Evolutionary conservation across 2,797 vertebrate species (phyloP), one percentile per base, ranked within the genome.

Genomic region (Melopsittacus undulatus): DNA sequence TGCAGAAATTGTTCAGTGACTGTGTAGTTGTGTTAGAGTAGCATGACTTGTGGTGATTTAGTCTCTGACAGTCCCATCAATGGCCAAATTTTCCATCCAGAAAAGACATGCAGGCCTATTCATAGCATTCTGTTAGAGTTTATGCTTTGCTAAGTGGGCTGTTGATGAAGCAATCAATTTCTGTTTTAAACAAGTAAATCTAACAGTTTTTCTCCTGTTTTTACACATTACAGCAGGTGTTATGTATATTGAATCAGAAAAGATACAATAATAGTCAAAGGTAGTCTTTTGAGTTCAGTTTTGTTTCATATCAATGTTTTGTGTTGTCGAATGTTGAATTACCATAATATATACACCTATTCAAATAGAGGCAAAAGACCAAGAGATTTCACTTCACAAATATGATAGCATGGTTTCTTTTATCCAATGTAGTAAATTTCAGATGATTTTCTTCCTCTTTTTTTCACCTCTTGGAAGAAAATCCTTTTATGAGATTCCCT

Each of bases 181-280:
- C 61, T 87, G 30, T 89, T 95, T 93, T 67, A 82, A 93, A 61
- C 24, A 46, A 72, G n/a, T 69, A 87, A 95, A 83, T 43, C 27
- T 49, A 73, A 42, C 29, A 59, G 22, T 34, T 89, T 91, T 91
- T 72, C 69, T 11, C 64, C 46, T 69, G 30, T 42, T 90, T 87
- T 74, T 93, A 70, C 48, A 68, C 62, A 27, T 78, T 75, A 17
- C 42, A 87, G 69, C 62, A 86, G 66, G 59, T 83, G 46, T 83
- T 83, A 61, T 10, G 5, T 64, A 61, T 77, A 52, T 74, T 94
- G 73, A 75, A 79, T 92, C 48, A 51, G 48, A 56, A 83, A 38
- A 75, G 16, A 56, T 21, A 45, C 49, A 89, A 5, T 79, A 57
- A 45, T 52, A 61, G 42, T 80, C 61, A 87, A 68, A 90, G 30